These are phyloP conservation scores for Adelognathus sp. DNA, from an alignment of 2,888 invertebrate species.

Conservation along the genomic window DNA sequence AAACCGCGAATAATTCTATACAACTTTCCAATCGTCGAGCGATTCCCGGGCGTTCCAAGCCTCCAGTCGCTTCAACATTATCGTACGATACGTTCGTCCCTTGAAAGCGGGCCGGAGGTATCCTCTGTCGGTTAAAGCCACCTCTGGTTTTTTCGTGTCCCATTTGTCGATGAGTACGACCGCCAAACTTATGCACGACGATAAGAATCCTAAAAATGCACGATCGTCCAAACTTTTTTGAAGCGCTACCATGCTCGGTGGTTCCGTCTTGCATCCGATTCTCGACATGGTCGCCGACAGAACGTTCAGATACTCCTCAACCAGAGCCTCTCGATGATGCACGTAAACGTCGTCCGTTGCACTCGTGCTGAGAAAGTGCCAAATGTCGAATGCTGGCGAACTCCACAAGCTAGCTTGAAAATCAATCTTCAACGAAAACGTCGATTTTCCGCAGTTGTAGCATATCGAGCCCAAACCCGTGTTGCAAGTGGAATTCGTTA, in stretches of 20 bases:
- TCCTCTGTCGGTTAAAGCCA: background rate
- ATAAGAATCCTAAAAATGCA: background rate
- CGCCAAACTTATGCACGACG: background rate
- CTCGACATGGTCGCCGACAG: background rate
- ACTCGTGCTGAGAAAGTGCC: constrained; percentile 73
- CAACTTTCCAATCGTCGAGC: background rate
- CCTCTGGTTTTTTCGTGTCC: background rate
- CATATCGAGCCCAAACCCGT: too few relatives aligned
- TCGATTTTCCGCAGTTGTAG: too few relatives aligned
- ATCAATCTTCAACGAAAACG: constrained; percentile 79
- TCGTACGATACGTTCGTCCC: background rate
- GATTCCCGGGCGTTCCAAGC: background rate
- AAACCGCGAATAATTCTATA: background rate
- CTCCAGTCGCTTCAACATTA: background rate
- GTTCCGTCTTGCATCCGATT: background rate
- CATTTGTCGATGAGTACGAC: background rate
- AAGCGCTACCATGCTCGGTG: background rate
- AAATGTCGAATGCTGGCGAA: constrained; percentile 81
- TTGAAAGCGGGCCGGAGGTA: background rate
- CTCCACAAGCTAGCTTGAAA: constrained; percentile 80
- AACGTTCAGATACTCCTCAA: background rate
- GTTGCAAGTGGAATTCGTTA: too few relatives aligned
- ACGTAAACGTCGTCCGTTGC: background rate
- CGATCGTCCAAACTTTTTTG: background rate
- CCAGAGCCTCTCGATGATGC: background rate